Evolutionary conservation across 2,797 vertebrate genomes (phyloP).

Genomic region (Paramormyrops hopkinsi): DNA sequence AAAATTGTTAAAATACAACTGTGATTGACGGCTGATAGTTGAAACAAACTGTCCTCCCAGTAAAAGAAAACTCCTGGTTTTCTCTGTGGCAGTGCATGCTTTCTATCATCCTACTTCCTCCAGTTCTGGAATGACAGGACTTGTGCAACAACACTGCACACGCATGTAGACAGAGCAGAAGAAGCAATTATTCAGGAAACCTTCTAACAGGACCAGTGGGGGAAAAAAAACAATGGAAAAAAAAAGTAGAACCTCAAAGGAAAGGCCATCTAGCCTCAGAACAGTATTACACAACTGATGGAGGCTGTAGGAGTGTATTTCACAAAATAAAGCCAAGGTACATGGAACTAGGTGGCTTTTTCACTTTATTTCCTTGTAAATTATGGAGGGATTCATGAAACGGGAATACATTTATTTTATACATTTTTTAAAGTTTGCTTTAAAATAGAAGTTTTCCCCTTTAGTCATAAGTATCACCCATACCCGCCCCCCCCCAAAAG

Average conservation of each 20-base stretch:
- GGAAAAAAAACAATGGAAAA: background rate
- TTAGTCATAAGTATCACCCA: slow-evolving; percentile 16
- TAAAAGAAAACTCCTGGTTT: slow-evolving; percentile 28
- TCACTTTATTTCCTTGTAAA: slow-evolving; percentile 31
- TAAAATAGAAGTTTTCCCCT: slow-evolving; percentile 63
- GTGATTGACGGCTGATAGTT: slow-evolving; percentile 12
- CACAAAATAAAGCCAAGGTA: slow-evolving; percentile 34
- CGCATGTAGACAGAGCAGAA: background rate
- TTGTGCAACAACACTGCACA: background rate
- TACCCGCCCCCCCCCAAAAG: background rate
- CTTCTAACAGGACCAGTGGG: background rate
- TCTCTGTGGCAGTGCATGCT: slow-evolving; percentile 30
- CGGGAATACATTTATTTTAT: slow-evolving; percentile 55
- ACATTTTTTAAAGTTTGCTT: slow-evolving; percentile 54
- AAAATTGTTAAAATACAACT: slow-evolving; percentile 38
- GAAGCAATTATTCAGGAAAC: slow-evolving; percentile 9
- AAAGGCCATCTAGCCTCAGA: background rate
- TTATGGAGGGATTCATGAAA: slow-evolving; percentile 40
- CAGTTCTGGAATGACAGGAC: slow-evolving; percentile 23
- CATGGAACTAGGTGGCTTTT: slow-evolving; percentile 33
- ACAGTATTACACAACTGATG: background rate
- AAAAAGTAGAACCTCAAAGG: slow-evolving; percentile 13
- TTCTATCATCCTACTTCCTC: slow-evolving; percentile 18
- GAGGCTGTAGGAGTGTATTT: background rate
- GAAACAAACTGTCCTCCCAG: slow-evolving; percentile 9